A percentile compares a stretch with the other conserved stretches of the same genome.
Evolutionary conservation across 35 echinoderm and acorn worm genomes (phyloP).

Genomic region (Hemicentrotus pulcherrimus): DNA sequence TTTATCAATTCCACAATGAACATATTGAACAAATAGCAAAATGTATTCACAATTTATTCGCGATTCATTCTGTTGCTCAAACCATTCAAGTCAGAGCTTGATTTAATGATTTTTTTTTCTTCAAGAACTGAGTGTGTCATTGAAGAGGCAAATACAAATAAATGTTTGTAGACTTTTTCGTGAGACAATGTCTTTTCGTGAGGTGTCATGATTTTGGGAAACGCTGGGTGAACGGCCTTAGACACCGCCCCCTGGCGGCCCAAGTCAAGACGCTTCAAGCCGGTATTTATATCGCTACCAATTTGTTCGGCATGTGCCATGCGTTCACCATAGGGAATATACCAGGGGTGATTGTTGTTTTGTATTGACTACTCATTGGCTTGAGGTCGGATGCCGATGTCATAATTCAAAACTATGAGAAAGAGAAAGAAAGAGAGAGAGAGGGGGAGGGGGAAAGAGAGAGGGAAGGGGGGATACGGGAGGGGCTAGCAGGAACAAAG

Average conservation of each 20-base stretch:
- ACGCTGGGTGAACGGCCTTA: constrained; percentile 39
- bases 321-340: constrained; percentile 23
- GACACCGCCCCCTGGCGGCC: constrained; percentile 50
- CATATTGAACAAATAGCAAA: too few relatives aligned
- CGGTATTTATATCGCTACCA: constrained; percentile 53
- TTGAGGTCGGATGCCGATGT: constrained; percentile 17
- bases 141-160: too few relatives aligned
- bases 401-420: constrained; percentile 23
- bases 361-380: constrained; percentile 30
- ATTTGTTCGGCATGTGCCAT: constrained; percentile 53
- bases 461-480: not conserved
- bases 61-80: too few relatives aligned
- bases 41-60: too few relatives aligned
- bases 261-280: not conserved
- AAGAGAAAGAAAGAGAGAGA: not conserved
- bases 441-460: not conserved
- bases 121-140: too few relatives aligned
- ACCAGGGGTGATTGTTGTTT: constrained; percentile 15
- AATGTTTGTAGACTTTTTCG: not conserved
- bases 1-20: too few relatives aligned
- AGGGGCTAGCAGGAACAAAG: too few relatives aligned
- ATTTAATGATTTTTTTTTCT: too few relatives aligned
- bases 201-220: not conserved
- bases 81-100: too few relatives aligned
- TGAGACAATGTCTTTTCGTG: not conserved